A percentile compares a stretch with the other conserved stretches of the same genome.
Conservation (phyloP, 2,888 invertebrate genomes). For the Chesias legatella region DNA sequence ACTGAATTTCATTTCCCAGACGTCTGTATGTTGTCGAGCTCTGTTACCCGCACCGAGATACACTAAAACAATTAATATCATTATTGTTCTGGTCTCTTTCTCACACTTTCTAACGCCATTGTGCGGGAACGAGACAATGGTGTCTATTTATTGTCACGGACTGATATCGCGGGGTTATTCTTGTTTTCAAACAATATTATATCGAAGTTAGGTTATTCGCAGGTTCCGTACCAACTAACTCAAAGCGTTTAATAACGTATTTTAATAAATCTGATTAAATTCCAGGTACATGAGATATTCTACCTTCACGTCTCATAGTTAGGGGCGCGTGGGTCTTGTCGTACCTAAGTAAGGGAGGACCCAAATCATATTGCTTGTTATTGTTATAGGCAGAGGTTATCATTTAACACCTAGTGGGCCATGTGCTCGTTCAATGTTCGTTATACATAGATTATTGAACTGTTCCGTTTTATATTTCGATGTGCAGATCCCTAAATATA, state of each 20-base stretch:
- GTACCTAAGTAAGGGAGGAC: no score
- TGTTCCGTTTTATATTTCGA: not conserved
- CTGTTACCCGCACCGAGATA: constrained; percentile 24
- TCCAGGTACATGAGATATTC: no score
- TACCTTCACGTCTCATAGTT: no score
- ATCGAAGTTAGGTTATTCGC: no score
- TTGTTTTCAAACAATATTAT: constrained; percentile 30
- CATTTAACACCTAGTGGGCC: no score
- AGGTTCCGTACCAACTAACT: not conserved
- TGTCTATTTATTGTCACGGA: constrained; percentile 50
- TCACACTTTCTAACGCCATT: constrained; percentile 76
- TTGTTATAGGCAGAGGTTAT: no score
- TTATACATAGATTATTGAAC: no score
- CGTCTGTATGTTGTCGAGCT: constrained; percentile 24
- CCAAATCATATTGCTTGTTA: no score
- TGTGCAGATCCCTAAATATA: constrained; percentile 9
- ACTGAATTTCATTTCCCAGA: constrained; percentile 19
- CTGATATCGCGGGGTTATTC: constrained; percentile 49
- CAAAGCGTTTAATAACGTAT: no score
- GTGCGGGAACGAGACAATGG: constrained; percentile 63
- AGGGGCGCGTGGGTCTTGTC: no score
- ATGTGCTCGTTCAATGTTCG: no score
- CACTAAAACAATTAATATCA: constrained; percentile 61
- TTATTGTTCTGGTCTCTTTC: constrained; percentile 52
- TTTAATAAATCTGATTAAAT: no score